Evolutionary conservation across 2,113 vertebrate genomes (phyloP).

Genomic region (Oreochromis tanganicae): DNA sequence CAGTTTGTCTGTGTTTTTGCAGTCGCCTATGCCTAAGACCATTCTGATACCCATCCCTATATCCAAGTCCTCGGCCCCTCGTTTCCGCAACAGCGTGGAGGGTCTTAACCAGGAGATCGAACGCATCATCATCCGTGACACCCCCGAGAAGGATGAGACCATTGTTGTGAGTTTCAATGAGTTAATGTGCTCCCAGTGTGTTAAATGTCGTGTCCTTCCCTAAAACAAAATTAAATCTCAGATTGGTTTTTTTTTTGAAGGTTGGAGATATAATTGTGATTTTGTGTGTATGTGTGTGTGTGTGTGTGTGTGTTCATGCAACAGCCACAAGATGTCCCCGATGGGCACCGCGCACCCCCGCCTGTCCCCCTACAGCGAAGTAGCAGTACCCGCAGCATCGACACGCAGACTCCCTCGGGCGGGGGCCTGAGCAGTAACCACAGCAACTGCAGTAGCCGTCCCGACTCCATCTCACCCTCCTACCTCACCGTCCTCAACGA

Average conservation of each 20-base stretch:
- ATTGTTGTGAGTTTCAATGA: constrained; percentile 81
- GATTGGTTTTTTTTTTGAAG: background rate
- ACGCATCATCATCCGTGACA: constrained; percentile 94
- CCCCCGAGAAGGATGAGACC: constrained; percentile 89
- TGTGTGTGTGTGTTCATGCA: background rate
- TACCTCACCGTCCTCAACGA: constrained; percentile 92
- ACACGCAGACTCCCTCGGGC: constrained; percentile 92
- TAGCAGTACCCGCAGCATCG: constrained; percentile 95
- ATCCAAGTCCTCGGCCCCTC: constrained; percentile 87
- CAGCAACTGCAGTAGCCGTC: constrained; percentile 92
- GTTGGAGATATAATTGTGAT: constrained; percentile 7
- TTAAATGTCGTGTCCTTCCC: background rate
- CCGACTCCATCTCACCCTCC: constrained; percentile 89
- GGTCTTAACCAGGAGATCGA: constrained; percentile 98
- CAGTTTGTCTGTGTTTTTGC: background rate
- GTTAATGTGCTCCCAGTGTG: background rate
- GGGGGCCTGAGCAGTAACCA: constrained; percentile 79
- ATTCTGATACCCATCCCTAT: constrained; percentile 92
- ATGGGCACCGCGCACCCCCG: constrained; percentile 92
- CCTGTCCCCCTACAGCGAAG: constrained; percentile 84
- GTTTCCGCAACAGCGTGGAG: constrained; percentile 96
- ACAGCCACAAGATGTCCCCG: constrained; percentile 93
- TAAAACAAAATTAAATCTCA: too few relatives aligned
- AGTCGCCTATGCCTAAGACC: constrained; percentile 93
- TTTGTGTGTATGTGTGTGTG: background rate